Evolutionary conservation across 1,140 invertebrate species (phyloP).

Genomic region (Atta cephalotes): DNA sequence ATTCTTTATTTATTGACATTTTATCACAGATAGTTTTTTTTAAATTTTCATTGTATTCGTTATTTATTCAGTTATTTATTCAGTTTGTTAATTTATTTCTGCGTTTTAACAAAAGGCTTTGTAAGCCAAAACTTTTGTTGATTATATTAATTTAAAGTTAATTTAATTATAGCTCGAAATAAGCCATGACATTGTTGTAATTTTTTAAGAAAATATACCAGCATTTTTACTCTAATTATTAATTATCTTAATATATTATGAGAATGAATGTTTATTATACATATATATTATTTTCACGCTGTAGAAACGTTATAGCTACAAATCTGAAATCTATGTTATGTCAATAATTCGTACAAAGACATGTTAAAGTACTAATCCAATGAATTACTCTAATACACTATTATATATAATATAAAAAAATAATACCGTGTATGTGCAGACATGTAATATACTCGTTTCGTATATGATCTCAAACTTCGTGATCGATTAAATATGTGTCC

Average conservation of each 20-base stretch:
- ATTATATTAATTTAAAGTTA: too few relatives aligned
- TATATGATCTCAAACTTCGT: constrained; percentile 85
- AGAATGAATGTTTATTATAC: constrained; percentile 20
- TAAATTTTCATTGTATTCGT: too few relatives aligned
- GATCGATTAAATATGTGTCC: constrained; percentile 87
- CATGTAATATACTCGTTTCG: neutral
- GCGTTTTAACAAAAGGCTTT: too few relatives aligned
- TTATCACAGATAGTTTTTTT: too few relatives aligned
- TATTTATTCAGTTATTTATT: too few relatives aligned
- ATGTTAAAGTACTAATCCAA: constrained; percentile 34
- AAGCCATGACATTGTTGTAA: too few relatives aligned
- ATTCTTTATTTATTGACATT: too few relatives aligned
- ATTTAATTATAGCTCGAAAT: too few relatives aligned
- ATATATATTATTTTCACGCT: constrained; percentile 34
- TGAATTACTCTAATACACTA: constrained; percentile 26
- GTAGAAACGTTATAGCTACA: constrained; percentile 49
- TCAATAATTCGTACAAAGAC: constrained; percentile 23
- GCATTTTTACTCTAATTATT: neutral
- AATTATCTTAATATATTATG: constrained; percentile 20
- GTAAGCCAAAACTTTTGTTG: too few relatives aligned
- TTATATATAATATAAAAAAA: constrained; percentile 29
- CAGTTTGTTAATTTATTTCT: too few relatives aligned
- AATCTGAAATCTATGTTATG: constrained; percentile 41
- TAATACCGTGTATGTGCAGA: constrained; percentile 26
- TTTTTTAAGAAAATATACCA: too few relatives aligned